phyloP scores from a whole-genome alignment of 2,888 invertebrate species.

The Resseliella maxima region DNA sequence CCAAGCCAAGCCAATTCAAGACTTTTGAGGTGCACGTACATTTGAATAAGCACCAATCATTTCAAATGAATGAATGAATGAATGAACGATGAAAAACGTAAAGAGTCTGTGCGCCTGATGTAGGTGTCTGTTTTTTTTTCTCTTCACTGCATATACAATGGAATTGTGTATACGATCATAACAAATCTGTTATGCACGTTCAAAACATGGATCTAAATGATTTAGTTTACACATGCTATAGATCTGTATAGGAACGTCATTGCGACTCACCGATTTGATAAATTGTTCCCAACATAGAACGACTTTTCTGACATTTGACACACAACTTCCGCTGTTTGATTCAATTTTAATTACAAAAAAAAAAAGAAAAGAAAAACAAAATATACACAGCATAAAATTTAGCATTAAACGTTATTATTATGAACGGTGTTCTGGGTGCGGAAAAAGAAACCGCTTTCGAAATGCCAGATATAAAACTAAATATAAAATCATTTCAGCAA shows the following conservation, averaged over 20 bases:
- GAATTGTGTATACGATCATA: neutral
- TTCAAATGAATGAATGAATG: slow-evolving; percentile 35
- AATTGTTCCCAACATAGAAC: neutral
- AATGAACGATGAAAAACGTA: slow-evolving; percentile 15
- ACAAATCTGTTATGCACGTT: slow-evolving; percentile 40
- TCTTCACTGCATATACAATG: neutral
- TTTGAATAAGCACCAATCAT: slow-evolving; percentile 16
- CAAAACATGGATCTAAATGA: neutral
- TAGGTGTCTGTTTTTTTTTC: slow-evolving; percentile 24
- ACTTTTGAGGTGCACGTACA: neutral
- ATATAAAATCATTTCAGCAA: no score
- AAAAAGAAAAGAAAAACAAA: no score
- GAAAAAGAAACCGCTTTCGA: neutral
- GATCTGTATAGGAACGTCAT: neutral
- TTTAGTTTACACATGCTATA: slow-evolving; percentile 26
- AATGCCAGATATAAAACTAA: no score
- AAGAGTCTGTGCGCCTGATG: neutral
- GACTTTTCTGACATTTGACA: slow-evolving; percentile 51
- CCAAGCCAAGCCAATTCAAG: neutral
- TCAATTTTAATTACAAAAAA: slow-evolving; percentile 47
- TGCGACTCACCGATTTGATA: slow-evolving; percentile 37
- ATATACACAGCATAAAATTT: neutral
- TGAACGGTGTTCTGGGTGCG: slow-evolving; percentile 1
- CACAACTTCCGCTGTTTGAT: slow-evolving; percentile 55
- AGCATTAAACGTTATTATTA: slow-evolving; percentile 1